Base-by-base conservation (phyloP, 2,888 invertebrate species). In the Tipula lateralis region DNA sequence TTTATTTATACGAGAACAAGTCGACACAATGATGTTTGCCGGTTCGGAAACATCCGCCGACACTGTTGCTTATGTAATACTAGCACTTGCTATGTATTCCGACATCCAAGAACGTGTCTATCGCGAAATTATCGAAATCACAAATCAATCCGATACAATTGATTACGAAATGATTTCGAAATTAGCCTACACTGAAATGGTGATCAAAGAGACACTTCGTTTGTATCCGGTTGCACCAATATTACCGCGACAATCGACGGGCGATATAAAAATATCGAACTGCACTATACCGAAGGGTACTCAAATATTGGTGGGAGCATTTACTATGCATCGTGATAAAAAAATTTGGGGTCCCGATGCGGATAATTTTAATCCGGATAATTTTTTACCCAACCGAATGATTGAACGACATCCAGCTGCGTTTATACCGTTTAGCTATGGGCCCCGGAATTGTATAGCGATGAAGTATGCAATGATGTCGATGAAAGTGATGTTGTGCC, bases 341-440 rank as follows among this genome's bases (percentile, higher is more conserved):
- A 86, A 87, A 24, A 88, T 89, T 85, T 90, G 90, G 90, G 90
- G 90, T 1, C 85, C 86, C 0, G 87, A 89, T n/a, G 89, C 90
- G 5, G 87, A 88, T 30, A 86, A 85, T 3, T 90, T 90, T 30
- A 88, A 90, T 87, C 90, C 90, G 0, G 89, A 90, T 6, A 87
- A 90, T 83, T 90, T 90, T 84, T 85, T 90, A 29, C 89, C 90
- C 0, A 87, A 88, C 5, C 88, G 89, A 85, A 86, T 88, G 81
- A 87, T 86, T 16, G 87, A 86, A n/a, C 88, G 88, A 13, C 90
- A 90, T 86, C 87, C 90, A 0, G 89, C 88, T 83, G 88, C 89
- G 0, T 90, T 87, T 85, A 88, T 89, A 85, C 90, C 90, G 2
- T 90, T 90, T 36, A 88, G 89, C 16, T 89, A 89, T 84, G 90